These are phyloP conservation scores for Halichondria panicea DNA, from an alignment of 37 sponge, comb jelly and placozoan genomes.

Conservation along the genomic window DNA sequence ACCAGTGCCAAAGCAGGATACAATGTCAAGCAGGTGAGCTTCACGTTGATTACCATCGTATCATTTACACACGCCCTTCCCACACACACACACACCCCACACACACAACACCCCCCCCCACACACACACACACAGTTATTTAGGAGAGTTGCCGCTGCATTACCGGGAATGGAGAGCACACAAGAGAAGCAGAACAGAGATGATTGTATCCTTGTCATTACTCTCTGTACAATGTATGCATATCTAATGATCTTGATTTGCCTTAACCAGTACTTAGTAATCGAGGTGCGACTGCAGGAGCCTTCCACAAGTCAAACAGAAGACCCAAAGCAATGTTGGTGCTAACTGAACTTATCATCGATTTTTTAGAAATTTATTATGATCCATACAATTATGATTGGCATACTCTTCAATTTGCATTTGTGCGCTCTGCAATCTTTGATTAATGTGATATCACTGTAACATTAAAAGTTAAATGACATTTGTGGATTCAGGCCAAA, in stretches of 20 bases:
- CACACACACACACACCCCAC: not conserved
- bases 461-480: too few species aligned
- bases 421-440: too few species aligned
- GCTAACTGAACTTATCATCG: conserved; percentile 3
- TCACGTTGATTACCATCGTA: too few species aligned
- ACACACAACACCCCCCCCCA: not conserved
- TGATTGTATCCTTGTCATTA: conserved; percentile 60
- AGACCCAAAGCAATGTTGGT: conserved; percentile 27
- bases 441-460: too few species aligned
- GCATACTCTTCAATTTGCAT: too few species aligned
- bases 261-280: conserved; percentile 25
- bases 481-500: too few species aligned
- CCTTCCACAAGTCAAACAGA: conserved; percentile 23
- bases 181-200: conserved; percentile 70
- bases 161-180: conserved; percentile 96
- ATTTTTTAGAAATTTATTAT: conserved; percentile 6
- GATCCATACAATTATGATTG: too few species aligned
- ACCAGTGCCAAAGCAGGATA: conserved; percentile 99
- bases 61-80: not conserved
- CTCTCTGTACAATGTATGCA: not conserved
- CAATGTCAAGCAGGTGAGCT: conserved; percentile 94
- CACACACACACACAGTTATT: conserved; percentile 70
- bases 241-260: too few species aligned
- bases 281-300: conserved; percentile 62
- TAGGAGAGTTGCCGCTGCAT: conserved; percentile 95